phyloP scores from a whole-genome alignment of 2,113 vertebrate genomes.

The Triplophysa siluroides region DNA sequence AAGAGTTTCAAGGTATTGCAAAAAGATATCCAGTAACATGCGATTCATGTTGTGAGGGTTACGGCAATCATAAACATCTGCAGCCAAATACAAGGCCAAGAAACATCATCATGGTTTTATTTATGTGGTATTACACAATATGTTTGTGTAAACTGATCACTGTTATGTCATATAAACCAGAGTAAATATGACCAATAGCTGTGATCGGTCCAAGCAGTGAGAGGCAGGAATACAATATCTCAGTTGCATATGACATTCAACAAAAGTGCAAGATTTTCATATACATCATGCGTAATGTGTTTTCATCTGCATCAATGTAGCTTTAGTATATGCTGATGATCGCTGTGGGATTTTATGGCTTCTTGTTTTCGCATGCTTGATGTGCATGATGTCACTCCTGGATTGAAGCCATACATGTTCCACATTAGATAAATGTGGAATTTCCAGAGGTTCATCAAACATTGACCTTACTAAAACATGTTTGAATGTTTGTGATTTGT shows the following conservation, averaged over 20 bases:
- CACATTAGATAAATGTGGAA: too few relatives aligned
- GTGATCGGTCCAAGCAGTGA: conserved; percentile 5
- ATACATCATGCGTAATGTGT: too few relatives aligned
- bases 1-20: not conserved
- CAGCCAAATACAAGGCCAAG: not conserved
- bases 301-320: not conserved
- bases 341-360: too few relatives aligned
- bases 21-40: not conserved
- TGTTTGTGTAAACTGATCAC: not conserved
- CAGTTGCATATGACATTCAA: not conserved
- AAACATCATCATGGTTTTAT: conserved; percentile 5
- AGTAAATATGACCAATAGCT: not conserved
- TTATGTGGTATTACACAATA: conserved; percentile 2
- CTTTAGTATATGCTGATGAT: too few relatives aligned
- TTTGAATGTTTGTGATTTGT: not conserved
- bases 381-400: conserved; percentile 6
- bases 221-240: not conserved
- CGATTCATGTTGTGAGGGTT: not conserved
- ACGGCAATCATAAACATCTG: not conserved
- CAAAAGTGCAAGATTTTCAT: too few relatives aligned
- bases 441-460: not conserved
- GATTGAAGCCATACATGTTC: not conserved
- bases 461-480: not conserved
- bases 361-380: not conserved
- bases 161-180: not conserved